Evolutionary conservation across 2,888 invertebrate species (phyloP).

Genomic region (Antheraea yamamai): DNA sequence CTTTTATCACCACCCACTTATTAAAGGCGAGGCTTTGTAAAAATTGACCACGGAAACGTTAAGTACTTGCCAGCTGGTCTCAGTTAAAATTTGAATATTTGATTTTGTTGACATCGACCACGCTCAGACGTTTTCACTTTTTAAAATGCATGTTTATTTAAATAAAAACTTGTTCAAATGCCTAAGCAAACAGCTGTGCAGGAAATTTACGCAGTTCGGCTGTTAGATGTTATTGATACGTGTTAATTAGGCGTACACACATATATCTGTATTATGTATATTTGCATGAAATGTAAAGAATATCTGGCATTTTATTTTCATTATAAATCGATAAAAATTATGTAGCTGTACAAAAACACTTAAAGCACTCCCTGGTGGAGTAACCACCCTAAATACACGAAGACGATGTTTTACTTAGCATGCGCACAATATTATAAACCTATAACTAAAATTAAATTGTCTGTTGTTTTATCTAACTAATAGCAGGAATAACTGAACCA

Average conservation of each 20-base stretch:
- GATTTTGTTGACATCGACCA: slow-evolving; percentile 14
- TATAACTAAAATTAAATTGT: too few relatives aligned
- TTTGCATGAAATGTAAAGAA: neutral
- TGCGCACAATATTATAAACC: too few relatives aligned
- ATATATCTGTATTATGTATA: neutral
- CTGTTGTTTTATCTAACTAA: too few relatives aligned
- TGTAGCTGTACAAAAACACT: too few relatives aligned
- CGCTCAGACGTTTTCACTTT: slow-evolving; percentile 24
- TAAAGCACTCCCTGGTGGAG: too few relatives aligned
- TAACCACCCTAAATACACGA: too few relatives aligned
- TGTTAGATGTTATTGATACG: neutral
- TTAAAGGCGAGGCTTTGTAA: slow-evolving; percentile 12
- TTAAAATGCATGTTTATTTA: slow-evolving; percentile 29
- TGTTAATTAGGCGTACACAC: neutral
- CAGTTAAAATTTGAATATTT: slow-evolving; percentile 10
- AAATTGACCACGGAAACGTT: slow-evolving; percentile 17
- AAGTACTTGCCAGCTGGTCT: neutral
- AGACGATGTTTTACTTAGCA: too few relatives aligned
- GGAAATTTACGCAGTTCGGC: slow-evolving; percentile 57
- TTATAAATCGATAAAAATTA: neutral
- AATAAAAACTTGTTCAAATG: slow-evolving; percentile 43
- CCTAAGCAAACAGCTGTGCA: slow-evolving; percentile 64
- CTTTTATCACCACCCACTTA: slow-evolving; percentile 51
- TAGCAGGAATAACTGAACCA: too few relatives aligned
- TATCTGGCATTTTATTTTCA: neutral